Base-by-base conservation (phyloP, 2,113 vertebrate genomes). In the Strigops habroptila region DNA sequence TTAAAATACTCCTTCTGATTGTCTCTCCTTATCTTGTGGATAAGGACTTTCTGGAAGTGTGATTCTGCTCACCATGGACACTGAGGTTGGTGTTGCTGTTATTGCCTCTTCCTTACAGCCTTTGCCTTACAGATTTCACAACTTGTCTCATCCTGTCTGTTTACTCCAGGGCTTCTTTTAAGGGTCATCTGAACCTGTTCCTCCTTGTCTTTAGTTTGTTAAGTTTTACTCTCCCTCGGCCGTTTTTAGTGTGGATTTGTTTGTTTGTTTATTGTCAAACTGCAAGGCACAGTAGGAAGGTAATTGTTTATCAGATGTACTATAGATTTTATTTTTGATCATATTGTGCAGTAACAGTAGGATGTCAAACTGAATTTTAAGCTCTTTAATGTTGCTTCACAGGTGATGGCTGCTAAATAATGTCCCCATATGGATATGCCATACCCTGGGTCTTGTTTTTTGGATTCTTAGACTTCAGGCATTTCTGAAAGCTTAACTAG, bases 101-200 rank as follows among this genome's bases (percentile, higher is more conserved):
- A 17, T 0, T 81, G 7, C 8, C 55, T 90, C 62, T 65, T 78
- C 22, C 18, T 35, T 75, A 52, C 27, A 12, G 25, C 31, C 27
- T 70, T 82, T 75, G 25, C 7, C 23, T 43, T 83, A 37, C 7
- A 27, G 43, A 25, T 64, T 75, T 81, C 16, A 6, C 4, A 52
- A 3, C 5, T 35, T 53, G 33, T 68, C 39, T 80, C 52, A 55
- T 90, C 79, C 31, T 75, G 18, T 49, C 37, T 88, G 4, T 52
- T 73, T 67, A 83, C 39, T 33, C 33, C 8, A 24, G 7, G 8
- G 25, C 4, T 44, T n/a, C 57, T 88, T 82, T 91, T 33, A 35
- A 64, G 77, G 51, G n/a, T 91, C 37, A 63, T 91, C 44, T 92
- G 75, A 93, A 97, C 90, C 51, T 82, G 21, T 70, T 95, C 33